Percentiles rank a stretch among this genome's conserved stretches.
These are phyloP conservation scores for Lamprologus callipterus DNA, from an alignment of 2,113 vertebrate species.

Conservation along the genomic window DNA sequence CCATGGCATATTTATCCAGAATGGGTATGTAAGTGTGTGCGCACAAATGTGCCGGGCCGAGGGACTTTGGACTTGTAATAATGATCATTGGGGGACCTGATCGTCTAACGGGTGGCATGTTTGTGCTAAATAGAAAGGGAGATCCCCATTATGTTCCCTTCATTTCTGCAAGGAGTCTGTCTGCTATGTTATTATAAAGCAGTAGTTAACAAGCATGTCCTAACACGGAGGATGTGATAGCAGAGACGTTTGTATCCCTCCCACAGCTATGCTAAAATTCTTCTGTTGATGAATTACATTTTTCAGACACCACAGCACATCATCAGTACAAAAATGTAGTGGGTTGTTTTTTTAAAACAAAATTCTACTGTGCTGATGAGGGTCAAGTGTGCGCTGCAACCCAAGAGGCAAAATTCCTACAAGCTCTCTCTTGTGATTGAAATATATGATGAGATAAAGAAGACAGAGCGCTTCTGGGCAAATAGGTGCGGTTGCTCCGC, in stretches of 20 bases:
- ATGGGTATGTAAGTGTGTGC: constrained; percentile 39
- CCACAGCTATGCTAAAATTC: background rate
- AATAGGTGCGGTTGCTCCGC: constrained; percentile 32
- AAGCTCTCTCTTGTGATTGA: constrained; percentile 61
- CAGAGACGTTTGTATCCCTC: background rate
- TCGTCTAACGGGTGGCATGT: constrained; percentile 55
- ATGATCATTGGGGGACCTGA: constrained; percentile 56
- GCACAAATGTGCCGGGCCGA: constrained; percentile 4
- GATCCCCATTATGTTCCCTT: constrained; percentile 41
- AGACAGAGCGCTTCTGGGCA: constrained; percentile 34
- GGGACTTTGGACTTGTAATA: constrained; percentile 52
- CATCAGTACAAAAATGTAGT: constrained; percentile 7
- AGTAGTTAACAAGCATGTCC: background rate
- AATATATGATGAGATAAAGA: constrained; percentile 56
- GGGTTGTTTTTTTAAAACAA: background rate
- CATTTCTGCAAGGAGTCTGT: background rate
- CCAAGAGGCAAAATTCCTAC: constrained; percentile 35
- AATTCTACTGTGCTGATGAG: constrained; percentile 44
- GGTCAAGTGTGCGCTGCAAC: constrained; percentile 27
- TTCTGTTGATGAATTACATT: constrained; percentile 23
- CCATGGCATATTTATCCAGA: constrained; percentile 65
- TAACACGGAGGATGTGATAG: background rate
- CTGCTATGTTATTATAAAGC: constrained; percentile 4
- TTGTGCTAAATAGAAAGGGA: constrained; percentile 52
- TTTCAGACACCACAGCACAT: background rate